Evolutionary conservation across 2,797 vertebrate species (phyloP).

Genomic region (Sebastolobus alascanus): DNA sequence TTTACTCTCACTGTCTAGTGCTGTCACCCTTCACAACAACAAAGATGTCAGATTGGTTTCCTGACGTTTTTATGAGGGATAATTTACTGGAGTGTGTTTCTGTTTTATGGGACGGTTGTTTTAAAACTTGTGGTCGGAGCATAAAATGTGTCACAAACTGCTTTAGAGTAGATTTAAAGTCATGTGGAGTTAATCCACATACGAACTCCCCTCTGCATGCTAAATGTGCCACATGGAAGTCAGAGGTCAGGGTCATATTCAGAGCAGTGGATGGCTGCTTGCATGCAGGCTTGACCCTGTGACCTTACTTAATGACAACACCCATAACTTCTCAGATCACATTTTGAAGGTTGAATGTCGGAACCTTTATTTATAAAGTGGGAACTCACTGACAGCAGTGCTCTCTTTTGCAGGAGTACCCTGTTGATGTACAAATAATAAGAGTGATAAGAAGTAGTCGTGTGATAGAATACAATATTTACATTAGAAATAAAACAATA

Average conservation of each 20-base stretch:
- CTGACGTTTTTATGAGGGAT: constrained; percentile 17
- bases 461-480: background rate
- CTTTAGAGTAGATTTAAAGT: constrained; percentile 23
- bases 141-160: background rate
- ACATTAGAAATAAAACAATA: background rate
- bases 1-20: constrained; percentile 26
- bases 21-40: constrained; percentile 21
- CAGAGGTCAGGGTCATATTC: background rate
- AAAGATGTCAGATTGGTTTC: constrained; percentile 12
- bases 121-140: background rate
- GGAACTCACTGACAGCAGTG: background rate
- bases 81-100: constrained; percentile 2
- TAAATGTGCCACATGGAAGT: background rate
- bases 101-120: constrained; percentile 11
- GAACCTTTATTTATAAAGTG: background rate
- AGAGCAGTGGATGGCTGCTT: background rate
- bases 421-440: background rate
- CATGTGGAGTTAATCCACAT: constrained; percentile 4
- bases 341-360: background rate
- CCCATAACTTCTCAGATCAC: background rate
- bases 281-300: background rate
- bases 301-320: background rate
- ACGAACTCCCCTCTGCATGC: background rate
- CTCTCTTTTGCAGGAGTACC: background rate
- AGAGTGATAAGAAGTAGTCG: background rate